Percentiles rank a stretch among this genome's conserved stretches.
Evolutionary conservation across 1,140 invertebrate species (phyloP).

Genomic region (Leptinotarsa texana): DNA sequence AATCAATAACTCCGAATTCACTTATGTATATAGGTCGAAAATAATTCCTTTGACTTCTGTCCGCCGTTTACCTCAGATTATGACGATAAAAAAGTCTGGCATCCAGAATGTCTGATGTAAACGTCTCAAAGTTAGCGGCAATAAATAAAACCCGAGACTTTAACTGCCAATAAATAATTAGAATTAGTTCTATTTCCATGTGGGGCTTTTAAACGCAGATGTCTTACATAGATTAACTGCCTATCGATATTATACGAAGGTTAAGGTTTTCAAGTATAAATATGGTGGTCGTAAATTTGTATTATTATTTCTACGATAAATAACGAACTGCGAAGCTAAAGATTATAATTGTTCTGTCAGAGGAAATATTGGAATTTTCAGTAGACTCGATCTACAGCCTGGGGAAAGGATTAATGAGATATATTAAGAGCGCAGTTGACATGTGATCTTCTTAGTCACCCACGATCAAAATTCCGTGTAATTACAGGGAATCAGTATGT

Average conservation of each 20-base stretch:
- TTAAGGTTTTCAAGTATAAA: slow-evolving; percentile 35
- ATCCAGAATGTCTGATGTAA: background rate
- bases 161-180: slow-evolving; percentile 50
- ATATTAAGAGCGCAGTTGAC: too few species aligned
- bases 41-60: too few species aligned
- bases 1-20: too few species aligned
- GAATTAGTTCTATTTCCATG: slow-evolving; percentile 50
- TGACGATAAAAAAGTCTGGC: background rate
- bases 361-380: background rate
- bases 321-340: slow-evolving; percentile 17
- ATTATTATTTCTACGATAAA: slow-evolving; percentile 39
- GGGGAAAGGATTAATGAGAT: background rate
- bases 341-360: slow-evolving; percentile 11
- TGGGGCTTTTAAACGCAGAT: slow-evolving; percentile 46
- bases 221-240: slow-evolving; percentile 49
- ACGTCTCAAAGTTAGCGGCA: slow-evolving; percentile 15
- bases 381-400: background rate
- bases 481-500: too few species aligned
- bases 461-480: too few species aligned
- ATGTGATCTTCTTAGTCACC: too few species aligned
- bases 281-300: slow-evolving; percentile 37
- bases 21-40: too few species aligned
- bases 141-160: slow-evolving; percentile 44
- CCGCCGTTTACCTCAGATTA: background rate
- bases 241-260: slow-evolving; percentile 43